Percentiles rank a stretch among this genome's conserved stretches.
phyloP scores from a whole-genome alignment of 1,140 invertebrate species.

The Formica exsecta region DNA sequence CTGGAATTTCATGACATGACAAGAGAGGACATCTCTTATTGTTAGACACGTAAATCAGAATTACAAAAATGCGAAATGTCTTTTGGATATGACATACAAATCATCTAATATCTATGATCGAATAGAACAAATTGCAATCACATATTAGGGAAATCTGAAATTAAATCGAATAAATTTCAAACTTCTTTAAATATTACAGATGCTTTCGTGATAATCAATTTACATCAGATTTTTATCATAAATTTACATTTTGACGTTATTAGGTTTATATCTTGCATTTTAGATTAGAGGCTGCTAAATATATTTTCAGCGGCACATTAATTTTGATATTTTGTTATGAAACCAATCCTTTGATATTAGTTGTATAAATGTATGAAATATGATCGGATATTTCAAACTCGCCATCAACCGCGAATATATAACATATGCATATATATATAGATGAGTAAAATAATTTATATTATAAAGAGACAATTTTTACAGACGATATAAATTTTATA shows the following conservation, averaged over 20 bases:
- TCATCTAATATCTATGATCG: background rate
- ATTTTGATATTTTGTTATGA: conserved; percentile 62
- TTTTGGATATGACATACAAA: background rate
- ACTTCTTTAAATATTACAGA: background rate
- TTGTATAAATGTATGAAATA: conserved; percentile 42
- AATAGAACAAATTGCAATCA: background rate
- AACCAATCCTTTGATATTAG: background rate
- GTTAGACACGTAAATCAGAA: background rate
- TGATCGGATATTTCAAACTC: conserved; percentile 6
- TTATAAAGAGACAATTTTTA: background rate
- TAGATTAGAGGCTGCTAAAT: background rate
- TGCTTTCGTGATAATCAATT: background rate
- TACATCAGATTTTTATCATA: background rate
- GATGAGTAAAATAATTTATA: conserved; percentile 22
- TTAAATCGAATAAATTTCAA: background rate
- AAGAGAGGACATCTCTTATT: conserved; percentile 21
- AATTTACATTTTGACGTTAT: conserved; percentile 53
- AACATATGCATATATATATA: background rate
- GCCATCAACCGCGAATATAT: conserved; percentile 9
- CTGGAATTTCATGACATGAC: conserved; percentile 67
- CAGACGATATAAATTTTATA: conserved; percentile 10
- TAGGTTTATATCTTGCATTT: background rate
- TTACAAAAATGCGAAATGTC: background rate
- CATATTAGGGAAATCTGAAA: background rate
- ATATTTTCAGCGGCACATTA: conserved; percentile 24